Percentiles rank a stretch among this genome's conserved stretches.
phyloP scores from a whole-genome alignment of 2,113 vertebrate genomes.

The Colistium nudipinnis region DNA sequence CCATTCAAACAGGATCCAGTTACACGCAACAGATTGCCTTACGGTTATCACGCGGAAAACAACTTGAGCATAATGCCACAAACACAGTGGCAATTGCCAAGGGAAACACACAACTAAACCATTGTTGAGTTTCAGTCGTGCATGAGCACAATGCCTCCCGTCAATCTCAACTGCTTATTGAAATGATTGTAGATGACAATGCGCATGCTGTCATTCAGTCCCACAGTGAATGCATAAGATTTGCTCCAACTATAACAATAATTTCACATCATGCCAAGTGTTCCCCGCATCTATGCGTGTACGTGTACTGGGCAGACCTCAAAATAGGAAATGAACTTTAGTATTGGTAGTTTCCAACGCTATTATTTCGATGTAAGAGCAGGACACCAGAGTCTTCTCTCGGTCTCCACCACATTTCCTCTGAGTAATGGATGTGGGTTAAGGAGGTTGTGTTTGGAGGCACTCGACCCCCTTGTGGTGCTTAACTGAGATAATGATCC shows the following conservation, averaged over 20 bases:
- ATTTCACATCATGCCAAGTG: too few relatives aligned
- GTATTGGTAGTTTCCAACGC: neutral
- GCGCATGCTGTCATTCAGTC: neutral
- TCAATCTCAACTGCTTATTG: neutral
- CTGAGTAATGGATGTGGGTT: constrained; percentile 71
- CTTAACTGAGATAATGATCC: constrained; percentile 64
- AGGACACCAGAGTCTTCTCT: constrained; percentile 27
- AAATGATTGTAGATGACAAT: too few relatives aligned
- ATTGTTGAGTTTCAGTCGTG: neutral
- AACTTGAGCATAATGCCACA: constrained; percentile 41
- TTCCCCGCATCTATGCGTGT: neutral
- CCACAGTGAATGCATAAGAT: neutral
- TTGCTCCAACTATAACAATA: too few relatives aligned
- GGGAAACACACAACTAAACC: constrained; percentile 23
- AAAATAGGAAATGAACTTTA: constrained; percentile 13
- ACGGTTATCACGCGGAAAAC: constrained; percentile 58
- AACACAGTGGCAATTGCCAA: constrained; percentile 43
- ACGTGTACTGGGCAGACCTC: neutral
- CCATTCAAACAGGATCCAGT: constrained; percentile 60
- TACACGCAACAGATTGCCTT: constrained; percentile 72
- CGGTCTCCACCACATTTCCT: constrained; percentile 31
- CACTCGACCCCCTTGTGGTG: constrained; percentile 39
- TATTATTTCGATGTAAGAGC: constrained; percentile 19
- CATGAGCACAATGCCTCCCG: neutral
- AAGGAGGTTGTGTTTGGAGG: constrained; percentile 60